Evolutionary conservation across 2,113 vertebrate species (phyloP), one percentile per base, ranked within the genome.

Genomic region (Coptodon bakossiorum): DNA sequence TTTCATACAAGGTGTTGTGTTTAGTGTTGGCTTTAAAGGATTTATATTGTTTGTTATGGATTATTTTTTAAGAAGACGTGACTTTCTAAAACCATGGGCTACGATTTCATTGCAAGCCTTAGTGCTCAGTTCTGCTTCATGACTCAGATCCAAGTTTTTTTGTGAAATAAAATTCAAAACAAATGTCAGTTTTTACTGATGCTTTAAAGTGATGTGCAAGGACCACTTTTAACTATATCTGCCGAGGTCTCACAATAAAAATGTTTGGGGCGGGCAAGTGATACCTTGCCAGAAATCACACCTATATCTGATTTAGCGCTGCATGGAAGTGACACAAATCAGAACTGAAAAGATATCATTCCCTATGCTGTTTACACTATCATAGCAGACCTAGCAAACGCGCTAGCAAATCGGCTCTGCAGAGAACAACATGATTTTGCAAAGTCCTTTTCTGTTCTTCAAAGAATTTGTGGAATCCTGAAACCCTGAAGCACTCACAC

Each of bases 241-340:
- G 45, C 45, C 3, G 29, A 31, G 16, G 16, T 50, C 45, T 52
- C 27, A 52, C 27, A 29, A 13, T 31, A 31, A 52, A 50, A 31
- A 31, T 48, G 6, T 50, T 19, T 76, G 45, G 43, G 24, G 4
- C 3, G 1, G 24, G 3, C 24, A 29, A 50, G 6, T 19, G 9
- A 76, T 11, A 48, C 22, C 9, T 2, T 45, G 22, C 66, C 16
- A 76, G 14, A 29, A 48, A 48, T 48, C 9, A 0, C 0, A 0
- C 0, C 4, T 24, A 3, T 19, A 29, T 76, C 68, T 48, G 24
- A 48, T 76, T 48, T 0, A 50, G 9, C 14, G 4, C 0, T 17
- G 43, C 24, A 12, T 48, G 43, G 71, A 50, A 8, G 45, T 78
- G 45, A 14, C 73, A 12, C 16, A 31, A 78, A 78, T 31, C 45